These are phyloP conservation scores for Nomia melanderi DNA, from an alignment of 1,140 invertebrate species.

Conservation along the genomic window DNA sequence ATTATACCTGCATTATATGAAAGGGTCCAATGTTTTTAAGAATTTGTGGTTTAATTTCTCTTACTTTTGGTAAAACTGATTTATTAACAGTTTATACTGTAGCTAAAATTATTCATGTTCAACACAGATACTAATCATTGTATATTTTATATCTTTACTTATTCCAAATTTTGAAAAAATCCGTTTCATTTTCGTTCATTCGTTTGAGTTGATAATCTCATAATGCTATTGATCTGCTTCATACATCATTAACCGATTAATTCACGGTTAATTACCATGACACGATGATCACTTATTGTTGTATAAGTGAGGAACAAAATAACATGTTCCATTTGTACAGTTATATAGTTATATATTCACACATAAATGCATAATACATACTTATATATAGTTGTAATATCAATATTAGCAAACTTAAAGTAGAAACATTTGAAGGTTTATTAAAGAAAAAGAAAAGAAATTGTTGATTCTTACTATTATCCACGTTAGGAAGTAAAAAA, in stretches of 20 bases:
- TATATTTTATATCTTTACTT: background rate
- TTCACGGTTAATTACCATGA: slow-evolving; percentile 45
- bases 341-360: slow-evolving; percentile 69
- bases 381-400: slow-evolving; percentile 68
- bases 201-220: slow-evolving; percentile 28
- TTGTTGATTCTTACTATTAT: slow-evolving; percentile 73
- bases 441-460: slow-evolving; percentile 60
- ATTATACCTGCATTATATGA: slow-evolving; percentile 24
- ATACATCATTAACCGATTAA: slow-evolving; percentile 52
- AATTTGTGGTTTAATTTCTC: slow-evolving; percentile 6
- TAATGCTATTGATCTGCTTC: slow-evolving; percentile 61
- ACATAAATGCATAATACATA: slow-evolving; percentile 66
- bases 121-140: background rate
- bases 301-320: slow-evolving; percentile 61
- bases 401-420: slow-evolving; percentile 67
- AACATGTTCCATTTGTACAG: slow-evolving; percentile 73
- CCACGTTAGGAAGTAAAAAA: slow-evolving; percentile 62
- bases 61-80: slow-evolving; percentile 27
- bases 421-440: slow-evolving; percentile 70
- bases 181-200: background rate
- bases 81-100: slow-evolving; percentile 2
- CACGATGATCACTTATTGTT: slow-evolving; percentile 53
- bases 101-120: background rate
- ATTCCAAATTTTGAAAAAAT: background rate
- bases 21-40: slow-evolving; percentile 55